Conservation (phyloP, 2,113 vertebrate genomes). For the Myotis lucifugus region DNA sequence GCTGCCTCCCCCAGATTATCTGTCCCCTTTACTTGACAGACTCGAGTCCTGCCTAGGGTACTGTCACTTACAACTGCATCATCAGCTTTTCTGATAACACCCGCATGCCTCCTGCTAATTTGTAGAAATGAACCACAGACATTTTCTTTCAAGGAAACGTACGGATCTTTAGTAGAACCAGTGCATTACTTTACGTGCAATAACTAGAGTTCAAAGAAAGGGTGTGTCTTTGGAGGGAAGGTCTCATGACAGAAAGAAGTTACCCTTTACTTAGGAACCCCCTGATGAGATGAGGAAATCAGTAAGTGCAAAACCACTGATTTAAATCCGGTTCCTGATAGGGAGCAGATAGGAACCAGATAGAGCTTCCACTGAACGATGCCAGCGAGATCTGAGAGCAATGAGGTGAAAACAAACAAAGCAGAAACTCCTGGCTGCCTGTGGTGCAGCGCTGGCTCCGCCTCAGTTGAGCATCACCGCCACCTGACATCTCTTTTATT, state of each 20-base stretch:
- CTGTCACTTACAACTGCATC: background rate
- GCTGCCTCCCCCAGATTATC: background rate
- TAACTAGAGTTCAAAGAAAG: background rate
- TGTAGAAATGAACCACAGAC: background rate
- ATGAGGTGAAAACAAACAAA: slow-evolving; percentile 54
- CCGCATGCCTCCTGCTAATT: background rate
- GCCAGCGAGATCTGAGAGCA: slow-evolving; percentile 6
- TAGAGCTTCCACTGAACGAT: background rate
- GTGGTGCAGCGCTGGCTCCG: background rate
- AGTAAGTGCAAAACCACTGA: slow-evolving; percentile 26
- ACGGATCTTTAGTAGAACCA: background rate
- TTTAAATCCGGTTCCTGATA: slow-evolving; percentile 53
- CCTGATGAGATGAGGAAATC: slow-evolving; percentile 47
- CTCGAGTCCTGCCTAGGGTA: background rate
- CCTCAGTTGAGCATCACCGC: background rate
- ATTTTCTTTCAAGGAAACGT: background rate
- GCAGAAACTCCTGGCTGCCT: slow-evolving; percentile 14
- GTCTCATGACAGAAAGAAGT: background rate
- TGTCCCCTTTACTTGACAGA: background rate
- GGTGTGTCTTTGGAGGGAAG: background rate
- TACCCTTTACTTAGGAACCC: background rate
- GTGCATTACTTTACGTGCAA: background rate
- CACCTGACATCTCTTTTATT: slow-evolving; percentile 44
- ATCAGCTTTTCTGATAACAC: background rate
- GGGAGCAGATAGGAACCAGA: slow-evolving; percentile 36